Percentiles rank a stretch among this genome's conserved stretches.
Evolutionary conservation across 92 coral and sea anemone species (phyloP).

Genomic region (Desmophyllum pertusum): DNA sequence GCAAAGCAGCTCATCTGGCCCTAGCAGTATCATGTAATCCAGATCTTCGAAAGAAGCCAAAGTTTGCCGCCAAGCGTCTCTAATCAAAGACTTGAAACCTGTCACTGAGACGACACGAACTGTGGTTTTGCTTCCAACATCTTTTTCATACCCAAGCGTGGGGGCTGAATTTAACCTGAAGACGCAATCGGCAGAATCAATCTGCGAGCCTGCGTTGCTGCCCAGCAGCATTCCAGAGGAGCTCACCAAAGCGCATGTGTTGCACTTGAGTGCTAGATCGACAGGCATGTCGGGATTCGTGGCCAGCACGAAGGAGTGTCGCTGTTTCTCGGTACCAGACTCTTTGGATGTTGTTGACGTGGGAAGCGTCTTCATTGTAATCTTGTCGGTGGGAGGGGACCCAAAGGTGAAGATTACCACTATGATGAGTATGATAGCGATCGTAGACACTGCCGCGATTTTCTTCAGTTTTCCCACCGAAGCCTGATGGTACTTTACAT

Average conservation of each 20-base stretch:
- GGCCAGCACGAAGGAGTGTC: conserved; percentile 61
- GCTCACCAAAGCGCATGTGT: conserved; percentile 81
- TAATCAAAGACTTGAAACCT: conserved; percentile 29
- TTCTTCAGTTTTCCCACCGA: conserved; percentile 73
- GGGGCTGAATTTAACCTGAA: conserved; percentile 76
- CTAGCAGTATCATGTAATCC: conserved; percentile 60
- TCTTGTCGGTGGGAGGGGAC: conserved; percentile 17
- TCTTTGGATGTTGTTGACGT: background rate
- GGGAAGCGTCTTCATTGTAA: background rate
- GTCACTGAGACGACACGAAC: conserved; percentile 68
- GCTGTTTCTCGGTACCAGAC: conserved; percentile 12
- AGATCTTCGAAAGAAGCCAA: conserved; percentile 51
- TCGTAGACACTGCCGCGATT: conserved; percentile 51
- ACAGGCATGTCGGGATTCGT: conserved; percentile 66
- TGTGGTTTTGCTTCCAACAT: conserved; percentile 76
- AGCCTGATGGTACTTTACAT: conserved; percentile 72
- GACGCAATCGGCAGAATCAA: conserved; percentile 85
- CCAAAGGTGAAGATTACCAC: conserved; percentile 35
- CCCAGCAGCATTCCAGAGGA: conserved; percentile 78
- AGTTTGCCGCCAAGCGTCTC: conserved; percentile 34
- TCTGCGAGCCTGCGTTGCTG: conserved; percentile 78
- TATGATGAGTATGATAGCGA: conserved; percentile 63
- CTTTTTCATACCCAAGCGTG: conserved; percentile 63
- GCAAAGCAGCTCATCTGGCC: conserved; percentile 53
- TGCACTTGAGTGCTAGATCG: conserved; percentile 56